phyloP scores from a whole-genome alignment of 1,140 invertebrate genomes.

The Pinna nobilis region DNA sequence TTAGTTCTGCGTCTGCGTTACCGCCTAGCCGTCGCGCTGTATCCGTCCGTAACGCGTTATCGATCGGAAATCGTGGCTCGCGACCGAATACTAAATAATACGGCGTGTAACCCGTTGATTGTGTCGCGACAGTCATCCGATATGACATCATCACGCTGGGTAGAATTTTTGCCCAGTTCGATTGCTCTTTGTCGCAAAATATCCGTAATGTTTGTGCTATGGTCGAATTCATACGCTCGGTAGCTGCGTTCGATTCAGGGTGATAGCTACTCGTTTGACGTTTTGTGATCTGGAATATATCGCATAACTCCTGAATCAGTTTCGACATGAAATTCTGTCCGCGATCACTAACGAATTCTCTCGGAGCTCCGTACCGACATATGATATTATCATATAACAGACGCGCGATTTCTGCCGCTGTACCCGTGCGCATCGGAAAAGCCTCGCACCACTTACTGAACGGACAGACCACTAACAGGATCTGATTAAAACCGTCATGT shows the following conservation, averaged over 20 bases:
- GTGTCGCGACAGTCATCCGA: slow-evolving; percentile 13
- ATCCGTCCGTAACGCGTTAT: slow-evolving; percentile 10
- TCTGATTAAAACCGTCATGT: slow-evolving; percentile 35
- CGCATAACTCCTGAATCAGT: slow-evolving; percentile 25
- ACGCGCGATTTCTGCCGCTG: slow-evolving; percentile 32
- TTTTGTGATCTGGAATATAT: slow-evolving; percentile 35
- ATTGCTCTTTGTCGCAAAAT: slow-evolving; percentile 34
- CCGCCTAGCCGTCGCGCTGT: too few species aligned
- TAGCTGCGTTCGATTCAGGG: slow-evolving; percentile 23
- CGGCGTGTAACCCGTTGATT: slow-evolving; percentile 21
- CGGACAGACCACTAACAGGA: slow-evolving; percentile 49
- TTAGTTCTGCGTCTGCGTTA: too few species aligned
- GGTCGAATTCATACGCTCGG: slow-evolving; percentile 26
- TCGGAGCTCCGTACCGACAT: slow-evolving; percentile 38
- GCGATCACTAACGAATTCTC: slow-evolving; percentile 31
- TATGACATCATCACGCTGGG: slow-evolving; percentile 13
- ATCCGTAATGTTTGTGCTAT: slow-evolving; percentile 20
- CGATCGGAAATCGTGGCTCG: slow-evolving; percentile 22
- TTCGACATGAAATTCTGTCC: slow-evolving; percentile 39
- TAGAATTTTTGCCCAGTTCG: slow-evolving; percentile 15
- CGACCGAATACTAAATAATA: slow-evolving; percentile 22
- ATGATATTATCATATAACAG: slow-evolving; percentile 45
- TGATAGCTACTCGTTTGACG: slow-evolving; percentile 29
- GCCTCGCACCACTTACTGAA: slow-evolving; percentile 48
- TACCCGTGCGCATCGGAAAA: slow-evolving; percentile 27